Base-by-base conservation (phyloP, 2,113 vertebrate species). In the Vanacampus margaritifer region DNA sequence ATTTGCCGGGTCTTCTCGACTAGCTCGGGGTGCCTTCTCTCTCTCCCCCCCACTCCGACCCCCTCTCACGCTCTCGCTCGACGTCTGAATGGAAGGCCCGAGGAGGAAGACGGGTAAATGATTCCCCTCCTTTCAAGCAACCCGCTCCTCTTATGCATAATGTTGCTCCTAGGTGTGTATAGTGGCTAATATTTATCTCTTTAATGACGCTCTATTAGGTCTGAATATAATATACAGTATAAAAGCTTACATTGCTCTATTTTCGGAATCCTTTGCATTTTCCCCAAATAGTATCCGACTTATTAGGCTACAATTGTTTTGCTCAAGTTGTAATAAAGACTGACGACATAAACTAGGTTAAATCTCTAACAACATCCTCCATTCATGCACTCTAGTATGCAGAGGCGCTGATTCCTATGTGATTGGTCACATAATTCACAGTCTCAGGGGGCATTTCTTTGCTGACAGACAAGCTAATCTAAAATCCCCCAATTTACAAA, bases 401-500 rank as follows among this genome's bases (percentile, higher is more conserved):
- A 67, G 78, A 71, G 80, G 84, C 85, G 74, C 78, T 57, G 85
- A 88, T 87, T 89, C 82, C 67, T 75, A 80, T 82, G 79, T 87
- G 87, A 88, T 88, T 83, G 89, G 85, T 90, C 87, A 86, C 85
- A 88, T 89, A 84, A 90, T 87, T 86, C 86, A 87, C 76, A 82
- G 85, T 86, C 89, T 87, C 87, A 59, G 80, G 86, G 87, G 89
- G 86, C 81, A 85, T 89, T 89, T 88, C 90, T 82, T 87, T 76
- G 78, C 89, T 86, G 86, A 88, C 88, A 82, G 88, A 91, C 90
- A 83, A 86, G 87, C 91, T 92, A 91, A 92, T 93, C 90, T 92
- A 85, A 92, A 91, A 90, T 89, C 91, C 89, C 88, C 84, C 90
- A 91, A 91, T 91, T 92, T 92, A 91, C 90, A 90, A 92, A 93